Evolutionary conservation across 2,113 vertebrate genomes (phyloP), one percentile per base, ranked within the genome.

Genomic region (Halcyon senegalensis): DNA sequence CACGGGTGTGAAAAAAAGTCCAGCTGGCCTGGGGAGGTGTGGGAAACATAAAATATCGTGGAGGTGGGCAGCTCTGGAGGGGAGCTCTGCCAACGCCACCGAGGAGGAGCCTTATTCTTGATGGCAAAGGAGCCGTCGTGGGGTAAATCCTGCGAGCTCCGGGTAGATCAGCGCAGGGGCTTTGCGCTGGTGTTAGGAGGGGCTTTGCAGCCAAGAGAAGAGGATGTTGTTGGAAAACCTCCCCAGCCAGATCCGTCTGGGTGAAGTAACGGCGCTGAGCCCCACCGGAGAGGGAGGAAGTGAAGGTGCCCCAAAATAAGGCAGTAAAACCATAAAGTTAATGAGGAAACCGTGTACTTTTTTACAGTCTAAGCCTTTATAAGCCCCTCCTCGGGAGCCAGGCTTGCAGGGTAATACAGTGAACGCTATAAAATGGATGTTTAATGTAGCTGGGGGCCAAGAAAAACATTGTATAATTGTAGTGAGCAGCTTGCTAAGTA

Each of bases 381-480:
- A 98, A 69, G 60, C 91, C 86, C 62, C 87, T 94, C 94, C 96
- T 91, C 48, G 51, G 95, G 90, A 98, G 97, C 92, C 89, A 80
- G 96, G 80, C 97, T 97, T 94, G 96, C 97, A 95, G 97, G 94
- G 96, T 96, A 97, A 97, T 90, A 72, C 97, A 95, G 97, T 95
- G 94, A 94, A 78, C 58, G 35, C 97, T 89, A 96, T 98, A 98
- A 98, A 98, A 98, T 96, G 89, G 95, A 98, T 96, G 97, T 98
- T 98, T 98, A 98, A 97, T 98, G 98, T 96, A 98, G 97, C 97
- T 96, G 84, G 94, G 96, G 96, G 98, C 98, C 98, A 98, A 98
- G 97, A 81, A 97, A 98, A 98, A 98, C 98, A 97, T 94, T 94
- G 97, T 94, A 96, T 98, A 98, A 98, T 98, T 98, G 97, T 97